These are phyloP conservation scores for Passer domesticus DNA, from an alignment of 2,113 vertebrate species.

Conservation along the genomic window DNA sequence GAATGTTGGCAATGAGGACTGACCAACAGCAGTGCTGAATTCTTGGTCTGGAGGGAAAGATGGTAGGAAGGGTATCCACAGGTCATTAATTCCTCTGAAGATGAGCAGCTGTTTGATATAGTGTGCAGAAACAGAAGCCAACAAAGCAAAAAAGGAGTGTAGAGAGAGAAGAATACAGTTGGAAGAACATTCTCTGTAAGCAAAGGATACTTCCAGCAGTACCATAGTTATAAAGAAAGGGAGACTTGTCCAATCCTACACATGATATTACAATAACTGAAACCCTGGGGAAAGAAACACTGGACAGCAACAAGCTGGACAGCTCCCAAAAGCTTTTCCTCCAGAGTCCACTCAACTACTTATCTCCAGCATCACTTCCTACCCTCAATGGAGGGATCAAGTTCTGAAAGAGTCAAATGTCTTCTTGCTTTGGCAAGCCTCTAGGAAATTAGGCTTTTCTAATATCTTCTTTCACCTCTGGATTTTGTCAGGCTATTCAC, in stretches of 20 bases:
- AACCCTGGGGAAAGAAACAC: not conserved
- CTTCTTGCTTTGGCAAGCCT: not conserved
- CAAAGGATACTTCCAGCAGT: not conserved
- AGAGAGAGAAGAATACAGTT: not conserved
- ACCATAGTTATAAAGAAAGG: not conserved
- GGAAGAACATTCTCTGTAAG: not conserved
- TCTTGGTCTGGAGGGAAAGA: not conserved
- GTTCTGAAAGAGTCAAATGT: not conserved
- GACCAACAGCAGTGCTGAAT: not conserved
- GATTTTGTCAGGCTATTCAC: not conserved
- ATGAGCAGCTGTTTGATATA: not conserved
- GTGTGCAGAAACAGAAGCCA: not conserved
- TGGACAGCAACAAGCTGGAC: not conserved
- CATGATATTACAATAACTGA: not conserved
- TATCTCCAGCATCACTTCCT: not conserved
- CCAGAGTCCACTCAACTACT: not conserved
- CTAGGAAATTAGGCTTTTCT: not conserved
- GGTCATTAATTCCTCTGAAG: not conserved
- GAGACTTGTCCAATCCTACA: not conserved
- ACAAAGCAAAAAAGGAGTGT: not conserved
- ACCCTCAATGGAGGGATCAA: not conserved
- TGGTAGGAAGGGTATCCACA: not conserved
- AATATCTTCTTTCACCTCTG: not conserved
- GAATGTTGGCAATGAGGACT: not conserved
- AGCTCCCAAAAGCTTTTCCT: not conserved